Evolutionary conservation across 2,113 vertebrate species (phyloP).

Genomic region (Microcebus murinus): DNA sequence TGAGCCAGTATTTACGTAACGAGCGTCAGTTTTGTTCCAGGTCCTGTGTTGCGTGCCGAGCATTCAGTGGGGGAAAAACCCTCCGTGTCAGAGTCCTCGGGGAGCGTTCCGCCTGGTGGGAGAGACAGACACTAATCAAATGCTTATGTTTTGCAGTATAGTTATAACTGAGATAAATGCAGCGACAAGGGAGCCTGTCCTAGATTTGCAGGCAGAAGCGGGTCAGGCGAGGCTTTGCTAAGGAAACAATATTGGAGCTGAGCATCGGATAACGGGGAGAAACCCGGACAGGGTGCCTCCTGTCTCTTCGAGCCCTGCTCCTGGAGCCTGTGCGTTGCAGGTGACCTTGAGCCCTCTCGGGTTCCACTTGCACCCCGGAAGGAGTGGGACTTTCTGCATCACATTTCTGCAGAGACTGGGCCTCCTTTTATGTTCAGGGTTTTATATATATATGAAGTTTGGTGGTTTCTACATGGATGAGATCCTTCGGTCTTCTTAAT

Average conservation of each 20-base stretch:
- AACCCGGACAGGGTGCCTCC: not conserved
- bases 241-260: not conserved
- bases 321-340: not conserved
- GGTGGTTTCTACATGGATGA: not conserved
- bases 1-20: not conserved
- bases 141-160: not conserved
- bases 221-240: not conserved
- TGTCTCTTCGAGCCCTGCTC: not conserved
- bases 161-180: not conserved
- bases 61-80: not conserved
- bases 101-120: not conserved
- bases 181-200: not conserved
- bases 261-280: not conserved
- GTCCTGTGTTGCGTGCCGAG: not conserved
- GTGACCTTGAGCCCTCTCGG: fast-evolving
- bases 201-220: not conserved
- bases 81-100: not conserved
- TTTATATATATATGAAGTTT: not conserved
- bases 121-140: not conserved
- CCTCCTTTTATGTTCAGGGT: not conserved
- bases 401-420: not conserved
- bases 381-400: not conserved
- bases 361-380: too few relatives aligned
- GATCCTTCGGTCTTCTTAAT: not conserved
- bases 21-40: not conserved